These are phyloP conservation scores for Esox lucius DNA, from an alignment of 2,797 vertebrate species.

Conservation along the genomic window DNA sequence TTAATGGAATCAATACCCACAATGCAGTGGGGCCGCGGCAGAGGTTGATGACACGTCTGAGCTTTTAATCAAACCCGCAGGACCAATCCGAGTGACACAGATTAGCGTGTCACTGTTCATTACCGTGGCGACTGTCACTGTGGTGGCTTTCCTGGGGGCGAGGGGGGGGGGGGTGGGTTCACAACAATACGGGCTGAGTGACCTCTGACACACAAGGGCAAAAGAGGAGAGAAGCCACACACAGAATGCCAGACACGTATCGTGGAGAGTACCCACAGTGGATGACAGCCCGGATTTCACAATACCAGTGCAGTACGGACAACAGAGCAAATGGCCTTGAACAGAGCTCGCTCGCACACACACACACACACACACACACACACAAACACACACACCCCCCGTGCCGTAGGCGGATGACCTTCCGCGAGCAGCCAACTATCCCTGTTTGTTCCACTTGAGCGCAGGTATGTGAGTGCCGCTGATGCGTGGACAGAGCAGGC, in stretches of 20 bases:
- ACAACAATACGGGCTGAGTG: constrained; percentile 17
- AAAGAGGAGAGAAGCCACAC: constrained; percentile 14
- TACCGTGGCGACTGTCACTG: constrained; percentile 58
- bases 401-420: constrained; percentile 73
- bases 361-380: constrained; percentile 19
- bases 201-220: constrained; percentile 40
- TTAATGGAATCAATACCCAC: constrained; percentile 31
- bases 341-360: constrained; percentile 33
- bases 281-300: neutral
- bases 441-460: constrained; percentile 77
- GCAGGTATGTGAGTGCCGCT: constrained; percentile 72
- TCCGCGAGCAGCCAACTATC: constrained; percentile 75
- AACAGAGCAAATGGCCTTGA: constrained; percentile 20
- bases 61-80: constrained; percentile 70
- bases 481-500: constrained; percentile 62
- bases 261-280: constrained; percentile 13
- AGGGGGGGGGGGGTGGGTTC: neutral
- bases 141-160: constrained; percentile 34
- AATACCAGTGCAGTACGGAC: neutral
- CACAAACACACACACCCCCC: constrained; percentile 15
- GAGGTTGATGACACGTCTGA: constrained; percentile 40
- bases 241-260: constrained; percentile 8
- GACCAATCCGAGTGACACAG: constrained; percentile 68
- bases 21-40: constrained; percentile 26
- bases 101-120: constrained; percentile 71